Evolutionary conservation across 2,888 invertebrate species (phyloP), one percentile per base, ranked within the genome.

Genomic region (Mactromeris polynyma): DNA sequence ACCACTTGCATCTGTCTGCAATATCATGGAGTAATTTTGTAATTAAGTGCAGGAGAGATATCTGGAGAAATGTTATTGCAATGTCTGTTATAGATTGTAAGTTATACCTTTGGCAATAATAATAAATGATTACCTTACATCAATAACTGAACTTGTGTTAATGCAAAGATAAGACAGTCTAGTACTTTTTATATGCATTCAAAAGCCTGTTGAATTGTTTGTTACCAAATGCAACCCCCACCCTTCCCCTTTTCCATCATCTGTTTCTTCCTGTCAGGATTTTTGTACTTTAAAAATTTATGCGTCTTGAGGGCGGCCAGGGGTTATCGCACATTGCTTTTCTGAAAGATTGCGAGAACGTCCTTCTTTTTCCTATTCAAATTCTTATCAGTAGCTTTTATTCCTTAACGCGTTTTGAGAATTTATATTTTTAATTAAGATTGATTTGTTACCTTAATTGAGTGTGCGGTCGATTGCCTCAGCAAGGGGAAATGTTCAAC

Each of bases 381-480:
- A 1, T 7, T 73, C 19, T 73, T 73, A 73, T 73, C 73, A 36
- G 73, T 19, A 2, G 33, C 73, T 33, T 36, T 73, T 36, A 73
- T 73, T 36, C 73, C 36, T 73, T 19, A 36, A 73, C 36, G 19
- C 33, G 36, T 73, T 73, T 73, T 73, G 31, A 73, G 73, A 73
- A 73, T 73, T 73, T 73, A 73, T 73, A 36, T 73, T 73, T 73
- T 73, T 73, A 73, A 73, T 73, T 73, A 73, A 73, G 73, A 73
- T 73, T 73, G 73, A 73, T 73, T 73, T 36, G 31, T 36, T 73
- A 17, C 36, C 33, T 73, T 73, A 73, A 73, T 73, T 73, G 73
- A 73, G 33, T 73, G 73, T 73, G 36, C 33, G 73, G 33, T 73
- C 33, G 36, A 73, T 73, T 33, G 73, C n/a, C n/a, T 26, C 7